Evolutionary conservation across 30 jellyfish, hydroid and myxozoan species (phyloP).

Genomic region (Clytia hemisphaerica): DNA sequence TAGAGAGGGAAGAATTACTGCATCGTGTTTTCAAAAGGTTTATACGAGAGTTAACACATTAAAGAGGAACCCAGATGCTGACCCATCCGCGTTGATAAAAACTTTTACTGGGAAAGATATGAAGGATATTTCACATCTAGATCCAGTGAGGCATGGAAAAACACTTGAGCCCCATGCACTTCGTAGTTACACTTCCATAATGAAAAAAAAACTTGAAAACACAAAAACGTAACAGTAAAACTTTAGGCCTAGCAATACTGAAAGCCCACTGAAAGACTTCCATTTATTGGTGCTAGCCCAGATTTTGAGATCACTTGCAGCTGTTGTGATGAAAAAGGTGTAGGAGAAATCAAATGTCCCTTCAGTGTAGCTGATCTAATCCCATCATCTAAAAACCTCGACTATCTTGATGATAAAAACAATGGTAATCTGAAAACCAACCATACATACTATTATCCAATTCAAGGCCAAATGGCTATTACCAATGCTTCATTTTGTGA

Average conservation of each 20-base stretch:
- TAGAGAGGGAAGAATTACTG: constrained; percentile 3
- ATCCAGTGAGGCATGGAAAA: neutral
- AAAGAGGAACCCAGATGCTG: neutral
- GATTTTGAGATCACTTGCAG: neutral
- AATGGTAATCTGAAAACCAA: neutral
- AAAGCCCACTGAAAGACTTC: neutral
- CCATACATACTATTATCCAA: neutral
- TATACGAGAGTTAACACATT: neutral
- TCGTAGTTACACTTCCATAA: too few species aligned
- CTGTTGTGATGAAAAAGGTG: neutral
- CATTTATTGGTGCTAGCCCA: neutral
- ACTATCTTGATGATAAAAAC: neutral
- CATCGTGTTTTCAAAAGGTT: constrained; percentile 5
- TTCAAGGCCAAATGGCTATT: neutral
- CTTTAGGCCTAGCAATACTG: too few species aligned
- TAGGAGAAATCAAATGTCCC: constrained; percentile 4
- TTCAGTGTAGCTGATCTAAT: neutral
- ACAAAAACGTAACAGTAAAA: too few species aligned
- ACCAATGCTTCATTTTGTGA: neutral
- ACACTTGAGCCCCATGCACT: constrained; percentile 3
- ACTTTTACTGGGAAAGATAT: too few species aligned
- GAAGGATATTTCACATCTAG: too few species aligned
- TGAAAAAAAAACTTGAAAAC: too few species aligned
- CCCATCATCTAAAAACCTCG: neutral
- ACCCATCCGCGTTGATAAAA: neutral